phyloP scores from a whole-genome alignment of 2,113 vertebrate species.

The Coptodon bakossiorum region DNA sequence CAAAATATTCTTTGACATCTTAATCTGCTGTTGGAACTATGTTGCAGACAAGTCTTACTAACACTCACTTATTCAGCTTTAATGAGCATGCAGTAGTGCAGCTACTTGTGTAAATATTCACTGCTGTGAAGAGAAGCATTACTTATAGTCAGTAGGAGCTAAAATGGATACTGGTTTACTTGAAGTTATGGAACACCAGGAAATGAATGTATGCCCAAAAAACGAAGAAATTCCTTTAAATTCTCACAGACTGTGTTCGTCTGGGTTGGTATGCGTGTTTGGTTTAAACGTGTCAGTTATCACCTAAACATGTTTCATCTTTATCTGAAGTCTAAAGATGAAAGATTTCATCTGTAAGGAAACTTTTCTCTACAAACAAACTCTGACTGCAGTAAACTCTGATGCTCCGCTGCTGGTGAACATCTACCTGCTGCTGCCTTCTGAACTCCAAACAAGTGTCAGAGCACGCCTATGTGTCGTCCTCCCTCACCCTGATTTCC shows the following conservation, averaged over 20 bases:
- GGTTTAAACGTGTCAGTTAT: neutral
- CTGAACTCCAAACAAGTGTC: constrained; percentile 22
- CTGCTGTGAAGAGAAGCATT: neutral
- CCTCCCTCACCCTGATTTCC: constrained; percentile 24
- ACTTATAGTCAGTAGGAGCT: neutral
- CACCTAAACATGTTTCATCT: neutral
- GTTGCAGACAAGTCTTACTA: neutral
- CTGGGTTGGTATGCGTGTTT: neutral
- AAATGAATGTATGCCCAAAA: neutral
- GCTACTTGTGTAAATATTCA: neutral
- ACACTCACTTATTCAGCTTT: neutral
- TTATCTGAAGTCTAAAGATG: neutral
- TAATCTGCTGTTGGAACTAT: neutral
- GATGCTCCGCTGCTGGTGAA: neutral
- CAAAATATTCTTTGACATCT: neutral
- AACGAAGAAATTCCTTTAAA: neutral
- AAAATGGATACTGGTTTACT: neutral
- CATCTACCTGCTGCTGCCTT: constrained; percentile 9
- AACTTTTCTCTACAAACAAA: constrained; percentile 16
- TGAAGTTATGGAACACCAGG: neutral
- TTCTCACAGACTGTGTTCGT: neutral
- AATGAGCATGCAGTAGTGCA: neutral
- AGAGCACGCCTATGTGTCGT: neutral
- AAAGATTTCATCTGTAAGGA: neutral
- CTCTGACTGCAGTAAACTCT: neutral